Base-by-base conservation (phyloP, 2,797 vertebrate species). In the Pygocentrus nattereri region DNA sequence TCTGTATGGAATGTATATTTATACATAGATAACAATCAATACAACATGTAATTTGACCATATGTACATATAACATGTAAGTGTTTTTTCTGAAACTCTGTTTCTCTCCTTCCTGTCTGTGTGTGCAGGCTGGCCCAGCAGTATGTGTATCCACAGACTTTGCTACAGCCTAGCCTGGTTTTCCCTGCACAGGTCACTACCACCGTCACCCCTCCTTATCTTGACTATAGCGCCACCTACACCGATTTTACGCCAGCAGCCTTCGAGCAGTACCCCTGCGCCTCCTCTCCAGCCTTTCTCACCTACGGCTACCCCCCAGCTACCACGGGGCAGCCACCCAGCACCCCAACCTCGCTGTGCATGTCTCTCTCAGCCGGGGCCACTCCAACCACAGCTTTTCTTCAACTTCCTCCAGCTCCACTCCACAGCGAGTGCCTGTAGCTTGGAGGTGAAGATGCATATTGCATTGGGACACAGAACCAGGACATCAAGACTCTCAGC, bases 221-320 rank as follows among this genome's bases (percentile, higher is more conserved):
- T 64, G 97, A 98, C 90, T 98, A 97, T 93, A 92, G 92, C 18
- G 88, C 96, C 0, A 92, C 95, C 91, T 98, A 97, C 25, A 89
- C 95, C 67, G 97, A 96, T 88, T 99, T 96, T 80, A 92, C 95
- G 81, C 91, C 95, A 1, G 90, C 96, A 25, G 91, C 95, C 90
- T 96, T 95, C 0, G 97, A 98, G 84, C 97, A 97, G 93, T 98
- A 97, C 89, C 96, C 97, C 0, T 99, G 96, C 10, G 91, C 97
- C 5, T 92, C 95, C 65, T 98, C 97, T 0, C 97, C 97, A 0
- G 92, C 96, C 2, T 95, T 97, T 82, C 91, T 97, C 90, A 95
- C 96, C 5, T 96, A 97, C 59, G 88, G 96, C 89, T 98, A 97
- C 31, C 92, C 87, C 88, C 96, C 21, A 90, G 91, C 0, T 87